These are phyloP conservation scores for Antennarius striatus DNA, from an alignment of 2,113 vertebrate species.

Conservation along the genomic window DNA sequence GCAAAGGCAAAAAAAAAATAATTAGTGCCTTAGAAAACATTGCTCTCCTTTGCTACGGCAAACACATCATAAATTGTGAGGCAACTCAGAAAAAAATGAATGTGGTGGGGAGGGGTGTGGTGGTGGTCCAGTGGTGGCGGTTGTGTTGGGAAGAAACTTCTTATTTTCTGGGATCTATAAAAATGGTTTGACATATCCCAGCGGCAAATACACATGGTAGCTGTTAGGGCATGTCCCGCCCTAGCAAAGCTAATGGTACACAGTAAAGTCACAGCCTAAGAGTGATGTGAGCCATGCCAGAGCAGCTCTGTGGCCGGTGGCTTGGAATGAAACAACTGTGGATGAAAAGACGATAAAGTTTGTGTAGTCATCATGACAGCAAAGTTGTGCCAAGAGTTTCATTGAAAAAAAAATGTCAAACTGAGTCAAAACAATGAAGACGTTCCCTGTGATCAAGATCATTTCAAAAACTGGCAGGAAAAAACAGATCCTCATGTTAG, in stretches of 20 bases:
- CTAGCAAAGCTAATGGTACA: conserved; percentile 17
- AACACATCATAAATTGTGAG: conserved; percentile 27
- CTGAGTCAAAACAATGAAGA: conserved; percentile 14
- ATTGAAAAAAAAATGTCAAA: conserved; percentile 27
- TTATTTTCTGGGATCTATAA: conserved; percentile 35
- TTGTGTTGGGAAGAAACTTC: conserved; percentile 14
- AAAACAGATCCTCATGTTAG: conserved; percentile 1
- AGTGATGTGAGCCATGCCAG: conserved; percentile 55
- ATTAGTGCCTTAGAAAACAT: conserved; percentile 37
- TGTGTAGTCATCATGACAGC: conserved; percentile 44
- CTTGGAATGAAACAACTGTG: conserved; percentile 60
- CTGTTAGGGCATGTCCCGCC: conserved; percentile 43
- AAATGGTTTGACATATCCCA: conserved; percentile 43
- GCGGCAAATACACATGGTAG: conserved; percentile 59
- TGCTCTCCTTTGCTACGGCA: conserved; percentile 13
- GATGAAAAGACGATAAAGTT: conserved; percentile 41
- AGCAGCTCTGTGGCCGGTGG: conserved; percentile 58
- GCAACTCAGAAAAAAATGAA: not conserved
- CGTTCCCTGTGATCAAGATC: conserved; percentile 22
- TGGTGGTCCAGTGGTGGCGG: conserved; percentile 15
- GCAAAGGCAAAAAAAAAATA: conserved; percentile 35
- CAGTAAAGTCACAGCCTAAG: conserved; percentile 35
- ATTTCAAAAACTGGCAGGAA: conserved; percentile 21
- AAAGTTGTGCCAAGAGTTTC: conserved; percentile 19
- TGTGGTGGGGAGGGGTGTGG: not conserved